phyloP scores from a whole-genome alignment of 2,888 invertebrate genomes.

The Pristionchus fissidentatus region DNA sequence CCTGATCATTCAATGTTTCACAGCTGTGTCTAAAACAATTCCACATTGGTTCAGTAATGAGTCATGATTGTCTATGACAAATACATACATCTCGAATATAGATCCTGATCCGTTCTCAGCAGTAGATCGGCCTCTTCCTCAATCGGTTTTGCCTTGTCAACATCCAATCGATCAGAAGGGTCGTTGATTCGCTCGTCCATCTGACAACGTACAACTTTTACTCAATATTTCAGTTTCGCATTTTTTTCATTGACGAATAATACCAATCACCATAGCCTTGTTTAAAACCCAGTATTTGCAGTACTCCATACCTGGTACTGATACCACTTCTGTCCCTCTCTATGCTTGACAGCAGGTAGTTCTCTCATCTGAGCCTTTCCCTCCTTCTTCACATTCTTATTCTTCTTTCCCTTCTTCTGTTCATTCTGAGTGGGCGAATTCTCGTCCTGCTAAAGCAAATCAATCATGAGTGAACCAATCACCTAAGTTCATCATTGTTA shows the following conservation, averaged over 20 bases:
- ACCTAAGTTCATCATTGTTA: too few species aligned
- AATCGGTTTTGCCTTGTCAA: slow-evolving; percentile 52
- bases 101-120: slow-evolving; percentile 58
- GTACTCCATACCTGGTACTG: slow-evolving; percentile 56
- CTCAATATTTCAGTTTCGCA: too few species aligned
- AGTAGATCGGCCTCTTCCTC: slow-evolving; percentile 57
- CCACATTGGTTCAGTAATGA: too few species aligned
- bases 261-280: background rate
- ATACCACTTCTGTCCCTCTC: slow-evolving; percentile 67
- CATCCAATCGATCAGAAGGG: slow-evolving; percentile 49
- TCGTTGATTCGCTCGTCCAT: slow-evolving; percentile 54
- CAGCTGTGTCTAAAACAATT: too few species aligned
- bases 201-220: slow-evolving; percentile 44
- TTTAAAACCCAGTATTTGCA: background rate
- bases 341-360: slow-evolving; percentile 59
- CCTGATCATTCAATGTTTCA: too few species aligned
- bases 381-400: background rate
- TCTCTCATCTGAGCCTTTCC: background rate
- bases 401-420: background rate
- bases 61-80: too few species aligned
- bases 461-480: background rate
- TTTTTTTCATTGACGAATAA: too few species aligned
- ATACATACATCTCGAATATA: slow-evolving; percentile 55
- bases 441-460: background rate
- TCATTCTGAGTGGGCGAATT: background rate